Base-by-base conservation (phyloP, 2,113 vertebrate genomes). In the Nestor notabilis region DNA sequence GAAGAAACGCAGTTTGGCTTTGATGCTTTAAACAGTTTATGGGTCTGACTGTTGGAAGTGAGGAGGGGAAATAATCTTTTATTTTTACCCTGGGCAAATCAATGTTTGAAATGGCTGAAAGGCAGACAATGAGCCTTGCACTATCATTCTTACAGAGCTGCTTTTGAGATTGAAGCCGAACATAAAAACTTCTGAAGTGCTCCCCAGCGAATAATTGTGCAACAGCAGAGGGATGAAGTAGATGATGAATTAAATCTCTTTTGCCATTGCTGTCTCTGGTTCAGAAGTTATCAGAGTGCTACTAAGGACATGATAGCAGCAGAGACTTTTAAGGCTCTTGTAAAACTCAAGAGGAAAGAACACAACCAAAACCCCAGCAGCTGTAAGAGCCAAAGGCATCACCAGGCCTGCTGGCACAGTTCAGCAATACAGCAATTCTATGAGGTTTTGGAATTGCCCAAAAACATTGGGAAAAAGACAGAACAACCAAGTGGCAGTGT, bases 41-140 rank as follows among this genome's bases (percentile, higher is more conserved):
- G 16, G 85, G 43, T 60, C 76, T 88, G 68, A 78, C 43, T 94
- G 89, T 82, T 93, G 90, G 85, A 83, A 90, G 17, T n/a, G n/a
- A n/a, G n/a, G n/a, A 58, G 66, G 55, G 44, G 14, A 5, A 16
- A 46, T 49, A 65, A 78, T 37, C 24, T 94, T 96, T 94, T 88
- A 86, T 95, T 97, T 92, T 68, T 97, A 81, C 71, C 94, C 90
- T 92, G 87, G 83, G 92, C 29, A 60, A 96, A 95, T 95, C 90
- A 95, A 90, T 92, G 94, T 94, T 83, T 90, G 90, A 92, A 96
- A 96, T 90, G 93, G 92, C 90, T 94, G 93, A 95, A 92, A 97
- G 90, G 87, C 88, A 95, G 68, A 96, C 82, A 90, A 75, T 74
- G 43, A 93, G 83, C 93, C 47, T 88, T 95, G 94, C 60, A 16